Evolutionary conservation across 2,888 invertebrate genomes (phyloP), one percentile per base, ranked within the genome.

Genomic region (Trachelus stipa): DNA sequence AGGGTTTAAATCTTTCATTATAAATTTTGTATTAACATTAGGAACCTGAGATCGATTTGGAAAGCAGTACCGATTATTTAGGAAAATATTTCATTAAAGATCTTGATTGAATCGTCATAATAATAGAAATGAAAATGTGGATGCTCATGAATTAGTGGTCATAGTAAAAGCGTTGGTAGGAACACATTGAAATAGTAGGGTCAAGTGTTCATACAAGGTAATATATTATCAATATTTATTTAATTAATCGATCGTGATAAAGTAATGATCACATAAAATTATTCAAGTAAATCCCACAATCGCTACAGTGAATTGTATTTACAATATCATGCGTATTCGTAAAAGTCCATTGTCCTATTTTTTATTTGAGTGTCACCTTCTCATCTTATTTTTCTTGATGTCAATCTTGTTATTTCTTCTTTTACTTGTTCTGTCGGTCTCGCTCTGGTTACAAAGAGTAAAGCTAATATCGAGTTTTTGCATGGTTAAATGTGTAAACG

Each of bases 191-290:
- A 56, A 23, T 56, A 56, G 40, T 56, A 56, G 40, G 40, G 6
- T 9, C n/a, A 31, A 30, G 71, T 77, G 77, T 73, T 73, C 31
- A 68, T 77, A 73, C 68, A 69, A 34, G 69, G 82, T 80, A 77
- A 76, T 76, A 74, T 87, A 85, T 88, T 87, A 88, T 87, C 85
- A 87, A 87, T 87, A 86, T 89, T 89, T 89, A 89, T 89, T 89
- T 87, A 88, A 87, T 88, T 88, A 85, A 84, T 81, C 84, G 83
- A 87, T 87, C 85, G 87, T 88, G 87, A 87, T 85, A 87, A 90
- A 89, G 85, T 89, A 89, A 88, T 88, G 88, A 90, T 90, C 90
- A 90, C 89, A 89, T 89, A 89, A 90, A 89, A 85, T 88, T 87
- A 87, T 87, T 87, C 84, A 88, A 89, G 86, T 90, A 87, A 86